Evolutionary conservation across 2,888 invertebrate species (phyloP), one percentile per base, ranked within the genome.

Genomic region (Phengaris alcon): DNA sequence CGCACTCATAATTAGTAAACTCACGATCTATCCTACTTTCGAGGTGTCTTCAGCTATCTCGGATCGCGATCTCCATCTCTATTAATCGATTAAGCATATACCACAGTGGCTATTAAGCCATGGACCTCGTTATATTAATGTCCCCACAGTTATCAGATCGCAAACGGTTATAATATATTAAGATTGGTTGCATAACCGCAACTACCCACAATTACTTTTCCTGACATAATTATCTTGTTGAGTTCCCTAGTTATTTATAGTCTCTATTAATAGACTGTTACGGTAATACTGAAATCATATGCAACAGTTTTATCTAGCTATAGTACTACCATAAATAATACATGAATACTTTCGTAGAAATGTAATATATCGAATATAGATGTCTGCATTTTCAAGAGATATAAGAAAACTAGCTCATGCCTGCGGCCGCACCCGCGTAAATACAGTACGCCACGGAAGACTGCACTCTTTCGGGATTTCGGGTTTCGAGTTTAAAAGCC

Each of bases 11-110:
- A 91, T 91, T 91, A 91, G 87, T 86, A 87, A 88, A 88, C 88
- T 88, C 90, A 91, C 91, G 91, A 91, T 86, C 86, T 90, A 89
- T 86, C 83, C 87, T 85, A 87, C 90, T 92, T 90, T 89, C 87
- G 85, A 86, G 84, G 86, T 87, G 85, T 87, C 86, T 87, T 88
- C 87, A 69, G 72, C 52, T 72, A 72, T 72, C 72, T 52, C 12
- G 7, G 44, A 68, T 68, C 68, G 35, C 7, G 35, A 72, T 72
- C 52, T 52, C 46, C 7, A 72, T 72, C 72, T 22, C 70, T 13
- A 54, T 52, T 72, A 72, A 72, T 72, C 72, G 72, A 72, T 72
- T 72, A 54, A 72, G 52, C 72, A 72, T 54, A 72, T 52, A 72
- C 54, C 54, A 72, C 72, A 70, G 51, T 70, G 15, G 51, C 70